Evolutionary conservation across 2,113 vertebrate genomes (phyloP).

Genomic region (Grammomys dolichurus): DNA sequence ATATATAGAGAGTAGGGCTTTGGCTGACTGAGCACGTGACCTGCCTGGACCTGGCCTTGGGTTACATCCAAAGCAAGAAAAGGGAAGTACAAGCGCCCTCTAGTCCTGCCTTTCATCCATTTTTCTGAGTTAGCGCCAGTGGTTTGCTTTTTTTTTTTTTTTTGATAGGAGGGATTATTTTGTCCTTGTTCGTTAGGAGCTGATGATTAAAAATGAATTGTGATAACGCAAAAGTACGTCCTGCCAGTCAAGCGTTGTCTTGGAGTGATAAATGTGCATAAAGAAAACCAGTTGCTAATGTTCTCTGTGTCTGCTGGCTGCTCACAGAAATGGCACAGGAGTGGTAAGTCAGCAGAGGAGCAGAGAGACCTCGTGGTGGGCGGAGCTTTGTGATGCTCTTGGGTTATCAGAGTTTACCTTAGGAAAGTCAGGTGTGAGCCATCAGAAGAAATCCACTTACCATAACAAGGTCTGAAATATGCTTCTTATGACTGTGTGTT

Average conservation of each 20-base stretch:
- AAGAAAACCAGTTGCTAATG: not conserved
- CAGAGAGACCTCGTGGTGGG: not conserved
- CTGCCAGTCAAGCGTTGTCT: not conserved
- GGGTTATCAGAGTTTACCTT: not conserved
- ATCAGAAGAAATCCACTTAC: not conserved
- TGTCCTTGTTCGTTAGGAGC: not conserved
- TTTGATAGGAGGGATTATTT: not conserved
- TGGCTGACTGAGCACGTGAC: not conserved
- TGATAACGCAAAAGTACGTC: not conserved
- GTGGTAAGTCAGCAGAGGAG: too few relatives aligned
- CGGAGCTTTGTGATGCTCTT: not conserved
- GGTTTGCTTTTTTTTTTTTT: not conserved
- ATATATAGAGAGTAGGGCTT: not conserved
- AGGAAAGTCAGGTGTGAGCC: not conserved
- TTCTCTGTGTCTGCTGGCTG: not conserved
- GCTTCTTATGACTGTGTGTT: not conserved
- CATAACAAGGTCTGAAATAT: not conserved
- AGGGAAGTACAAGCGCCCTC: too few relatives aligned
- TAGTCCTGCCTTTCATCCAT: not conserved
- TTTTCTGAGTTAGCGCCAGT: not conserved
- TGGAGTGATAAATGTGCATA: not conserved
- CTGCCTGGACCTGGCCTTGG: too few relatives aligned
- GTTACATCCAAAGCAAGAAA: too few relatives aligned
- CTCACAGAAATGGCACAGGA: not conserved
- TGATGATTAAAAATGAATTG: slow-evolving; percentile 25